Evolutionary conservation across 2,113 vertebrate species (phyloP).

Genomic region (Grantiella picta): DNA sequence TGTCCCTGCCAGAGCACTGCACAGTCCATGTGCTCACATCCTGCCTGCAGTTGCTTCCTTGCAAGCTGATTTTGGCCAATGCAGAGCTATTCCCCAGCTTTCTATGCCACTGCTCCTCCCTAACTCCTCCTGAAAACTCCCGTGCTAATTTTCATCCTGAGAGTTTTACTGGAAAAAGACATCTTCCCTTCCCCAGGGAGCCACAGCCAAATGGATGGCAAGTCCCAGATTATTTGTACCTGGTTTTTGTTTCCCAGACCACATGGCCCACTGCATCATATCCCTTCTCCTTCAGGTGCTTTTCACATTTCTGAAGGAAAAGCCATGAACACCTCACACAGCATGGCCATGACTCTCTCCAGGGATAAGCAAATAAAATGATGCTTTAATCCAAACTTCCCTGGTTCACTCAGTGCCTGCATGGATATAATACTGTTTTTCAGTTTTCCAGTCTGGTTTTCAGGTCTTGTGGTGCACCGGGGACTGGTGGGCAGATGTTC

Average conservation of each 20-base stretch:
- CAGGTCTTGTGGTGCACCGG: not conserved
- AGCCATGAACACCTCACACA: not conserved
- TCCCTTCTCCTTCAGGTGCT: not conserved
- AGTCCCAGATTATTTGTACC: not conserved
- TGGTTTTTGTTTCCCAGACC: not conserved
- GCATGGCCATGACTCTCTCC: fast-evolving
- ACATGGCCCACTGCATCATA: not conserved
- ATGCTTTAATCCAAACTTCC: not conserved
- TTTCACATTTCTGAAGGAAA: not conserved
- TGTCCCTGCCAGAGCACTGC: not conserved
- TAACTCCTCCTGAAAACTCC: not conserved
- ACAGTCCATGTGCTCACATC: not conserved
- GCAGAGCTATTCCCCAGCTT: not conserved
- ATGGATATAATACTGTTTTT: not conserved
- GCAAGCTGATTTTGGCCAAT: not conserved
- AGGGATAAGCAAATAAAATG: not conserved
- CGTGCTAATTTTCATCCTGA: not conserved
- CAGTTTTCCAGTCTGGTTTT: not conserved
- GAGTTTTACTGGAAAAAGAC: not conserved
- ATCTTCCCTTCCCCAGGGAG: not conserved
- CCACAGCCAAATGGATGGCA: not conserved
- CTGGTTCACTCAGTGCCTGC: not conserved
- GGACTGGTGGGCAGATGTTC: not conserved
- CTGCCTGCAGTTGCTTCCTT: not conserved
- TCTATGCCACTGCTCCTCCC: not conserved